Percentiles rank a stretch among this genome's conserved stretches.
Conservation (phyloP, 2,113 vertebrate species). For the Sciurus niger region DNA sequence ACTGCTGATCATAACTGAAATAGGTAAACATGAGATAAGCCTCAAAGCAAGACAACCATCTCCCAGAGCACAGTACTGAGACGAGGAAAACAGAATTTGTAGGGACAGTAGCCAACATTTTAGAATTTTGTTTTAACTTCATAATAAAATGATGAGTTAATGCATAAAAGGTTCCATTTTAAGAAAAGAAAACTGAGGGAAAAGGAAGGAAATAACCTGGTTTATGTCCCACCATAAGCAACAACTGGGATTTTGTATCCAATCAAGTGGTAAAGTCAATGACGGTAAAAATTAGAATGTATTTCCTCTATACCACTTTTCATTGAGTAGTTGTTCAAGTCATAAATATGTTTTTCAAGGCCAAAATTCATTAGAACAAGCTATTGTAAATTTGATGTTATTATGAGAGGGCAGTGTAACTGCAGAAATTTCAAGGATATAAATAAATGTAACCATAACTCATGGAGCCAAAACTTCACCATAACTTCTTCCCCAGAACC, state of each 20-base stretch:
- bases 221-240: background rate
- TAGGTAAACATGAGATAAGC: background rate
- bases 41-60: background rate
- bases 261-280: background rate
- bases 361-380: background rate
- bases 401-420: background rate
- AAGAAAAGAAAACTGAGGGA: background rate
- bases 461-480: background rate
- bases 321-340: background rate
- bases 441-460: slow-evolving; percentile 22
- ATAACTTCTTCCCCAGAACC: background rate
- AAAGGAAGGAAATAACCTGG: background rate
- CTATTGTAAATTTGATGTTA: background rate
- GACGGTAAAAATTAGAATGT: background rate
- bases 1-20: background rate
- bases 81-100: background rate
- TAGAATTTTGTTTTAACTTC: background rate
- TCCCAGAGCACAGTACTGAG: background rate
- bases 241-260: background rate
- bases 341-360: background rate
- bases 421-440: background rate
- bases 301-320: background rate
- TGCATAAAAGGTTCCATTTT: background rate
- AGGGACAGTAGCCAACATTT: background rate
- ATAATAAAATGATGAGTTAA: background rate